Evolutionary conservation across 2,888 invertebrate genomes (phyloP).

Genomic region (Lymantria monacha): DNA sequence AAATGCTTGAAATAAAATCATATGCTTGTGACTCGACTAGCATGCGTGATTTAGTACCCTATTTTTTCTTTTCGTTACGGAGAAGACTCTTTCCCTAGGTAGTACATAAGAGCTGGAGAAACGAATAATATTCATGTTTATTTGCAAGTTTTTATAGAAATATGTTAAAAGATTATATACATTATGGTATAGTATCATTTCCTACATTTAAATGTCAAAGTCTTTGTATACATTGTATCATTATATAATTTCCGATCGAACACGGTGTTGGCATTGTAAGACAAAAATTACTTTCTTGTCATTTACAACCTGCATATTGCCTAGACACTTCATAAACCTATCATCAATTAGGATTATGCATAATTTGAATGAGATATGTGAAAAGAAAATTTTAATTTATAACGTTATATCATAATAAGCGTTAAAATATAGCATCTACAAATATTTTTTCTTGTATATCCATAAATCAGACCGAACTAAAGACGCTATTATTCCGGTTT

Average conservation of each 20-base stretch:
- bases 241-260: constrained; percentile 22
- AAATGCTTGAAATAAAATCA: too few relatives aligned
- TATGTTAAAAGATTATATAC: too few relatives aligned
- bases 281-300: constrained; percentile 36
- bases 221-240: neutral
- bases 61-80: too few relatives aligned
- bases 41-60: too few relatives aligned
- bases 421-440: constrained; percentile 36
- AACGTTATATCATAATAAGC: neutral
- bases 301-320: constrained; percentile 39
- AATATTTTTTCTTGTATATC: constrained; percentile 35
- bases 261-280: constrained; percentile 35
- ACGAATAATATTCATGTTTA: too few relatives aligned
- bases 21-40: too few relatives aligned
- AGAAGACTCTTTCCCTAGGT: too few relatives aligned
- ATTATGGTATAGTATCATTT: too few relatives aligned
- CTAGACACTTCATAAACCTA: constrained; percentile 38
- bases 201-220: too few relatives aligned
- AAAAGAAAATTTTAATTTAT: constrained; percentile 31
- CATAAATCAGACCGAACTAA: constrained; percentile 43
- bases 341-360: constrained; percentile 46
- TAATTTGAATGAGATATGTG: constrained; percentile 36
- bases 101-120: too few relatives aligned
- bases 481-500: neutral
- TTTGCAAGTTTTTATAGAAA: too few relatives aligned